Conservation (phyloP, 1,140 invertebrate genomes). For the Brachionus manjavacas region DNA sequence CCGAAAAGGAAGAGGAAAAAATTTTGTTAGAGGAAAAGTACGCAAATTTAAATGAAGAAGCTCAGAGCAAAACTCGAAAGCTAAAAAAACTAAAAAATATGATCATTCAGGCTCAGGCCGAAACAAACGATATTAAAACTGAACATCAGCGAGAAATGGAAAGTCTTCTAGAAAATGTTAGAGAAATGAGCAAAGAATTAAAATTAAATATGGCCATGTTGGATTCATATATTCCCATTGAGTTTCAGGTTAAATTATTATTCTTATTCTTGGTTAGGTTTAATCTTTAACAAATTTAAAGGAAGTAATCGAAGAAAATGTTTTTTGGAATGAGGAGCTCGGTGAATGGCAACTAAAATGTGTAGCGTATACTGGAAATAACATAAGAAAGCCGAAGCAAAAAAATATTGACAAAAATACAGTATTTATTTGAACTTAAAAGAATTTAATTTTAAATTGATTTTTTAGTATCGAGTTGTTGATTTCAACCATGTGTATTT, state of each 20-base stretch:
- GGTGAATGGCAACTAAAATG: slow-evolving; percentile 96
- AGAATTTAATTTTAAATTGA: too few relatives aligned
- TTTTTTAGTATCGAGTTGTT: slow-evolving; percentile 45
- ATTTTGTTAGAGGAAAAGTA: slow-evolving; percentile 94
- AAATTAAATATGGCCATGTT: slow-evolving; percentile 79
- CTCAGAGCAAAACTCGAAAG: slow-evolving; percentile 82
- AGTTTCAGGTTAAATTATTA: slow-evolving; percentile 65
- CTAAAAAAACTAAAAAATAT: slow-evolving; percentile 71
- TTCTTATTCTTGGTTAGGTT: background rate
- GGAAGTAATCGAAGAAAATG: slow-evolving; percentile 79
- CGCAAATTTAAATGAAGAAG: slow-evolving; percentile 79
- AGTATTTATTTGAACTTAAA: background rate
- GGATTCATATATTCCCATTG: slow-evolving; percentile 89
- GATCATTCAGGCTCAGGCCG: slow-evolving; percentile 58
- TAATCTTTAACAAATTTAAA: slow-evolving; percentile 50
- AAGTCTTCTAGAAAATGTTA: slow-evolving; percentile 76
- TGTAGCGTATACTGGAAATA: slow-evolving; percentile 97
- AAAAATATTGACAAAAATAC: slow-evolving; percentile 19
- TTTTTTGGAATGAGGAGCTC: slow-evolving; percentile 94
- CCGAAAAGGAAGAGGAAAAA: slow-evolving; percentile 78
- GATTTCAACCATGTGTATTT: slow-evolving; percentile 58
- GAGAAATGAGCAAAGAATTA: slow-evolving; percentile 68
- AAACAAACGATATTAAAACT: slow-evolving; percentile 50
- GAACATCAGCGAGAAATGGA: slow-evolving; percentile 65
- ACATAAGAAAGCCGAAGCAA: slow-evolving; percentile 71